phyloP scores from a whole-genome alignment of 2,888 invertebrate species.

The Poecilus cupreus region DNA sequence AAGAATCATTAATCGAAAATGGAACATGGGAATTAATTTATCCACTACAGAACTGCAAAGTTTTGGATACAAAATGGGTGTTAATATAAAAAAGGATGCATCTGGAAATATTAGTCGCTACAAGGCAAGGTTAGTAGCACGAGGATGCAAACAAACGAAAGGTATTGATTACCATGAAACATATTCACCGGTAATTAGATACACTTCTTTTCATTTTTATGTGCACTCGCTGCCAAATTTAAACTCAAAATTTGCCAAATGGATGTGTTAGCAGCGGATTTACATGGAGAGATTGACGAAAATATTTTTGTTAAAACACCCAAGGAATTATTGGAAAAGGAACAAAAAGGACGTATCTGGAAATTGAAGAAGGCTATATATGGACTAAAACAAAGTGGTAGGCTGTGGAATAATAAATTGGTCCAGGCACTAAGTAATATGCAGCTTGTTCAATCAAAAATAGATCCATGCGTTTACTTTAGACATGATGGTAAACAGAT shows the following conservation, averaged over 20 bases:
- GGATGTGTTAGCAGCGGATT: conserved; percentile 65
- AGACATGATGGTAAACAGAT: neutral
- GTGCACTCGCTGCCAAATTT: conserved; percentile 62
- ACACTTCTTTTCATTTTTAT: conserved; percentile 62
- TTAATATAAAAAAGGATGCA: too few relatives aligned
- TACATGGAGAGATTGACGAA: conserved; percentile 64
- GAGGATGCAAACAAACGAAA: too few relatives aligned
- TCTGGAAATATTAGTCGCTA: too few relatives aligned
- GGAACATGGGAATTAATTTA: too few relatives aligned
- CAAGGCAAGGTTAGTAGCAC: too few relatives aligned
- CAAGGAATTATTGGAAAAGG: conserved; percentile 43
- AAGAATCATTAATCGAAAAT: too few relatives aligned
- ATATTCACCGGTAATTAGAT: conserved; percentile 64
- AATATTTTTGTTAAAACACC: conserved; percentile 64
- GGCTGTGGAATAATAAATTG: conserved; percentile 61
- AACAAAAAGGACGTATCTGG: conserved; percentile 49
- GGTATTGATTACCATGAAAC: conserved; percentile 65
- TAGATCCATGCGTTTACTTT: neutral
- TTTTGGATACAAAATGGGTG: too few relatives aligned
- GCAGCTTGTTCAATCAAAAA: neutral
- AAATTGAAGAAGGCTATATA: conserved; percentile 62
- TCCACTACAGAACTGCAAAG: too few relatives aligned
- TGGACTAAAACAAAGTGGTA: conserved; percentile 61
- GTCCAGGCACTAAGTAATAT: neutral
- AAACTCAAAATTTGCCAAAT: conserved; percentile 63